A percentile compares a stretch with the other conserved stretches of the same genome.
Evolutionary conservation across 2,113 vertebrate genomes (phyloP).

Genomic region (Myiagra hebetior): DNA sequence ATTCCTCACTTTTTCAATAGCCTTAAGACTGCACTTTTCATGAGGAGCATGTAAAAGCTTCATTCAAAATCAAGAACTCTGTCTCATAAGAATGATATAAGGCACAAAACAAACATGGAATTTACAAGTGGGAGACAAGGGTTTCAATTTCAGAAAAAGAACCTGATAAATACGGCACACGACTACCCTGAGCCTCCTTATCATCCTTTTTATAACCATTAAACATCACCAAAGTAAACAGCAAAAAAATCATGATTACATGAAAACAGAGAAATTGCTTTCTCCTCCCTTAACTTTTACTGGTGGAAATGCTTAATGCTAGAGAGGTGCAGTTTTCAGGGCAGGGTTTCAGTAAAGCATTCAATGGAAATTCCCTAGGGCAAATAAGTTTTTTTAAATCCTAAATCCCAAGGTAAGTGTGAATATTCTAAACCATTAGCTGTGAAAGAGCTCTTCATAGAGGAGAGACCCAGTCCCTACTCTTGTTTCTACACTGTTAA

Average conservation of each 20-base stretch:
- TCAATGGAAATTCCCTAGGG: not conserved
- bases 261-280: not conserved
- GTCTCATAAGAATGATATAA: not conserved
- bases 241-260: not conserved
- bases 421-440: not conserved
- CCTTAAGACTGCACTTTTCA: not conserved
- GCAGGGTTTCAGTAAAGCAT: not conserved
- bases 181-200: not conserved
- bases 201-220: not conserved
- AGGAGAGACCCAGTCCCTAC: not conserved
- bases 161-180: not conserved
- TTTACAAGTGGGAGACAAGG: not conserved
- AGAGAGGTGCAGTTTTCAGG: not conserved
- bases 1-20: not conserved
- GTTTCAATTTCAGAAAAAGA: not conserved
- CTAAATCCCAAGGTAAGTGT: not conserved
- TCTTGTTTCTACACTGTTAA: not conserved
- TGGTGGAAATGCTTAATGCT: not conserved
- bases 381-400: not conserved
- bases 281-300: not conserved
- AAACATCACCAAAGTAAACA: not conserved
- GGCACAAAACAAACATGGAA: not conserved
- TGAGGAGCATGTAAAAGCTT: not conserved
- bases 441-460: not conserved
- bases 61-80: not conserved